These are phyloP conservation scores for Diogma glabrata DNA, from an alignment of 2,888 invertebrate genomes.

Conservation along the genomic window DNA sequence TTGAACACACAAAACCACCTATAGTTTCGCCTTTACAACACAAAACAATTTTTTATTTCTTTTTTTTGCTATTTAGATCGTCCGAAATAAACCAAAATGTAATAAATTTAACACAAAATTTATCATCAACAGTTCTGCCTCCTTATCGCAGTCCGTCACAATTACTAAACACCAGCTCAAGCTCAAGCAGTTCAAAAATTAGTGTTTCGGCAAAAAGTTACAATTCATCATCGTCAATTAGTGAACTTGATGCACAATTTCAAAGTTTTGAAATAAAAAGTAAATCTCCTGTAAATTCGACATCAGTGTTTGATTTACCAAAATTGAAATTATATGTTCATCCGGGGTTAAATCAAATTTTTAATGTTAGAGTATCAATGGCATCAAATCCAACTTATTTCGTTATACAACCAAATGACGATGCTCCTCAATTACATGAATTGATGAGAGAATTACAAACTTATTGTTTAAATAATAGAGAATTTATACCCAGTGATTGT, in stretches of 20 bases:
- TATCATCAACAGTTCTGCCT: too few species aligned
- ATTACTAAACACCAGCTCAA: too few species aligned
- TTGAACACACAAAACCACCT: too few species aligned
- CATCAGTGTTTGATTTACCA: neutral
- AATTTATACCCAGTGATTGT: constrained; percentile 39
- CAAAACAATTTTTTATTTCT: neutral
- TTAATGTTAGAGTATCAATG: constrained; percentile 61
- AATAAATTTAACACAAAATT: constrained; percentile 3
- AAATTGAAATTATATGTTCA: neutral
- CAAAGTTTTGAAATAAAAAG: neutral
- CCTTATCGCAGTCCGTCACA: too few species aligned
- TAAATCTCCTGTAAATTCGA: neutral
- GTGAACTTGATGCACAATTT: neutral
- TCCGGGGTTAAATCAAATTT: constrained; percentile 40
- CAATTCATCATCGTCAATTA: neutral
- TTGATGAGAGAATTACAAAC: constrained; percentile 57
- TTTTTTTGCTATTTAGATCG: neutral
- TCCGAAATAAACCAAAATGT: constrained; percentile 3
- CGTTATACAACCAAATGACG: constrained; percentile 39
- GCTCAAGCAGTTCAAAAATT: neutral
- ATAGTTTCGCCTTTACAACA: neutral
- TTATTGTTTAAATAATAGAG: constrained; percentile 43
- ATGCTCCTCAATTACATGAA: constrained; percentile 37
- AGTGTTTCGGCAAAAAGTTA: neutral
- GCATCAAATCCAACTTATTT: constrained; percentile 55